Evolutionary conservation across 1,140 invertebrate species (phyloP).

Genomic region (Drosophila auraria): DNA sequence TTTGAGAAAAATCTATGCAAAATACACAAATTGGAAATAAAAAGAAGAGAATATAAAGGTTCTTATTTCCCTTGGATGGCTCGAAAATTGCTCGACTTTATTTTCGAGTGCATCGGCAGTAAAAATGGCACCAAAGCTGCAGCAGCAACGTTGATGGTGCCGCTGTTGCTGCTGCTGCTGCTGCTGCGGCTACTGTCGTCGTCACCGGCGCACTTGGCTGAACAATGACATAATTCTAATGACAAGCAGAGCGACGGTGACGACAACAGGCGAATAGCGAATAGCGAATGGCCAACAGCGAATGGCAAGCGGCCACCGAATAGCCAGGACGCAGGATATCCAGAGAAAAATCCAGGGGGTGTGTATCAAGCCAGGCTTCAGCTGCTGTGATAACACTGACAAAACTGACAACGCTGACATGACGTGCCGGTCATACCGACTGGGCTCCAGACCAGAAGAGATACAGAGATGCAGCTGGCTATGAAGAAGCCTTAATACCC

Average conservation of each 20-base stretch:
- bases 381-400: conserved; percentile 66
- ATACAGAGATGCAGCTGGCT: conserved; percentile 4
- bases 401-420: conserved; percentile 71
- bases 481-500: conserved; percentile 27
- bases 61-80: no score
- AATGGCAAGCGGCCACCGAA: conserved; percentile 47
- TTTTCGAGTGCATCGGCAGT: conserved; percentile 10
- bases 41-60: no score
- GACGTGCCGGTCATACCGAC: conserved; percentile 52
- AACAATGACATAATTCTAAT: conserved; percentile 75
- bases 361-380: conserved; percentile 19
- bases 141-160: conserved; percentile 17
- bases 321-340: conserved; percentile 13
- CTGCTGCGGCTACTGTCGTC: conserved; percentile 10
- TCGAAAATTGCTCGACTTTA: neutral
- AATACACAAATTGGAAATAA: neutral
- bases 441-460: neutral
- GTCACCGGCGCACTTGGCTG: conserved; percentile 66
- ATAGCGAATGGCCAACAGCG: neutral
- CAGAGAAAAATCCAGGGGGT: neutral
- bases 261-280: conserved; percentile 30
- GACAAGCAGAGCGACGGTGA: conserved; percentile 65
- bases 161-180: conserved; percentile 12
- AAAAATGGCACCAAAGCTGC: conserved; percentile 61
- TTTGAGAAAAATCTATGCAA: neutral